Evolutionary conservation across 2,113 vertebrate species (phyloP).

Genomic region (Neolamprologus cancellatus): DNA sequence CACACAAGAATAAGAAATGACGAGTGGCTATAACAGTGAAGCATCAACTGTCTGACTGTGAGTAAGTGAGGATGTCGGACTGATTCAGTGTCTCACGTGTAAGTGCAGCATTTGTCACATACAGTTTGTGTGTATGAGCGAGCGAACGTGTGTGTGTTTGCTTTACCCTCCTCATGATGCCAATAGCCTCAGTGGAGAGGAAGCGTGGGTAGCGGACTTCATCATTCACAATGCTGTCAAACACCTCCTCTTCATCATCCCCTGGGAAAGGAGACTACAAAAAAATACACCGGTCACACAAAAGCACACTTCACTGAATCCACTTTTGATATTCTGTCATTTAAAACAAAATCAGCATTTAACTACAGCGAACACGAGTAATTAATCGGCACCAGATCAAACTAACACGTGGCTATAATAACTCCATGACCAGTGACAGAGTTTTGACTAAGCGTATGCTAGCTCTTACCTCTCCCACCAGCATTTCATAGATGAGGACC

Average conservation of each 20-base stretch:
- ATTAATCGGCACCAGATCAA: neutral
- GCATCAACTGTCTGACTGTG: neutral
- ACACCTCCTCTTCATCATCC: constrained; percentile 97
- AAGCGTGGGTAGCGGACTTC: constrained; percentile 97
- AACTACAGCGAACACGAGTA: neutral
- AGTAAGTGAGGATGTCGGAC: neutral
- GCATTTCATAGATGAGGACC: constrained; percentile 97
- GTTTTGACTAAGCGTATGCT: neutral
- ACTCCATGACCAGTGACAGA: neutral
- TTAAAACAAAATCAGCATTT: neutral
- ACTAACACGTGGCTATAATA: neutral
- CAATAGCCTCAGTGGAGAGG: constrained; percentile 93
- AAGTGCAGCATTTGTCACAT: neutral
- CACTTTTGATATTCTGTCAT: neutral
- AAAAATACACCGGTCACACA: neutral
- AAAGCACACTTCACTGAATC: neutral
- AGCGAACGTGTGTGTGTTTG: neutral
- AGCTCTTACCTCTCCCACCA: constrained; percentile 91
- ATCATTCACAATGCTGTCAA: constrained; percentile 99
- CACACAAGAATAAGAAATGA: neutral
- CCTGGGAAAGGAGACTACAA: constrained; percentile 93
- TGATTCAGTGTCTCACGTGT: neutral
- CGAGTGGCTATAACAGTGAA: neutral
- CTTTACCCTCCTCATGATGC: constrained; percentile 92
- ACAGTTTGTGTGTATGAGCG: neutral